phyloP scores from a whole-genome alignment of 2,888 invertebrate genomes.

The Sympetrum striolatum region DNA sequence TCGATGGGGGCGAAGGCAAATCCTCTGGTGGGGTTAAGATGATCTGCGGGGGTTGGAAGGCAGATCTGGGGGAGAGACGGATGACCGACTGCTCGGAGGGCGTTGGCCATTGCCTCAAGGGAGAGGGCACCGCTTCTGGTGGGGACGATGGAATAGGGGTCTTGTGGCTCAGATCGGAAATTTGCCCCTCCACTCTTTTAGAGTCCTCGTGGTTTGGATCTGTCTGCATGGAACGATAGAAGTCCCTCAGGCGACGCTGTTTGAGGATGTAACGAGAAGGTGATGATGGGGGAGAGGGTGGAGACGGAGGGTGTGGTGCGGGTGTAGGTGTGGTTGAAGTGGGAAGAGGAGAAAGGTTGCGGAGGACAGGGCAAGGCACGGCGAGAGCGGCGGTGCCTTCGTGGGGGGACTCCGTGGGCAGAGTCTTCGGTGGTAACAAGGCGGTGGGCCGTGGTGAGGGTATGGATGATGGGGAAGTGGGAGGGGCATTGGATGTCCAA shows the following conservation, averaged over 20 bases:
- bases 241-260: constrained; percentile 12
- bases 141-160: neutral
- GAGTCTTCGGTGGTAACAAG: neutral
- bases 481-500: neutral
- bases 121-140: neutral
- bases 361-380: neutral
- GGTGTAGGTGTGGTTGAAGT: neutral
- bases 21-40: neutral
- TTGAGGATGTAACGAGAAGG: neutral
- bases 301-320: neutral
- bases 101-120: neutral
- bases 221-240: constrained; percentile 13
- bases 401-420: neutral
- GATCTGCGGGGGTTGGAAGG: constrained; percentile 7
- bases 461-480: neutral
- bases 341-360: neutral
- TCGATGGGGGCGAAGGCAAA: neutral
- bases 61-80: neutral
- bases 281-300: neutral
- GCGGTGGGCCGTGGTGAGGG: constrained; percentile 3
- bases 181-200: neutral
- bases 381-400: neutral
- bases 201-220: neutral
- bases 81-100: constrained; percentile 11
- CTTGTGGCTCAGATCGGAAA: neutral